Evolutionary conservation across 1,140 invertebrate species (phyloP).

Genomic region (Portunus trituberculatus): DNA sequence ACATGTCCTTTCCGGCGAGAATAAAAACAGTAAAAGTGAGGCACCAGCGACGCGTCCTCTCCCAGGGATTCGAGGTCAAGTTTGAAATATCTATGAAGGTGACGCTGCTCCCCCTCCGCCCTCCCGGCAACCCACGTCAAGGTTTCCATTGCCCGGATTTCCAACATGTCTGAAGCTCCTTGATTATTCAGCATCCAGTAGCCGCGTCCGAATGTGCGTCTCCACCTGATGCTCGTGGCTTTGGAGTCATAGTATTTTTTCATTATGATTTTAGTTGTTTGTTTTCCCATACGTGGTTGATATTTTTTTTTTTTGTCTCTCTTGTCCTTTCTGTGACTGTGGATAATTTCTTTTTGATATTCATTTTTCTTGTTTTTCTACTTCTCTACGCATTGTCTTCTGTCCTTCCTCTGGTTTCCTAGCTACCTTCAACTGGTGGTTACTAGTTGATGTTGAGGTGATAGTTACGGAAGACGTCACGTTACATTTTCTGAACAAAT

Average conservation of each 20-base stretch:
- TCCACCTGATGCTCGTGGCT: neutral
- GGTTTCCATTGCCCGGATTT: constrained; percentile 49
- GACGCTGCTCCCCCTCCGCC: neutral
- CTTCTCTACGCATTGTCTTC: too few species aligned
- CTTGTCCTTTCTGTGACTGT: neutral
- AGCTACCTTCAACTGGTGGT: too few species aligned
- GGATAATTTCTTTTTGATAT: too few species aligned
- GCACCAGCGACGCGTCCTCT: constrained; percentile 15
- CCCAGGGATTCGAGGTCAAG: constrained; percentile 57
- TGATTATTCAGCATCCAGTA: constrained; percentile 59
- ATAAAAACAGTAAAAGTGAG: constrained; percentile 48
- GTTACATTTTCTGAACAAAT: too few species aligned
- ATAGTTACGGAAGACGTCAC: too few species aligned
- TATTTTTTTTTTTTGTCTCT: neutral
- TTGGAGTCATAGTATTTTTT: too few species aligned
- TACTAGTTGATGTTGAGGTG: too few species aligned
- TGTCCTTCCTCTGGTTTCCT: too few species aligned
- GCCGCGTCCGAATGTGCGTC: constrained; percentile 33
- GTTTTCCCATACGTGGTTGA: neutral
- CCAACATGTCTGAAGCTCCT: constrained; percentile 59
- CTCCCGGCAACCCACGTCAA: constrained; percentile 36
- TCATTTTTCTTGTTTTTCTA: too few species aligned
- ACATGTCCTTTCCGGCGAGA: constrained; percentile 46
- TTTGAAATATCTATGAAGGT: constrained; percentile 61
- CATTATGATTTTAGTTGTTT: too few species aligned